Conservation (phyloP, 2,113 vertebrate species). For the Nerophis lumbriciformis region DNA sequence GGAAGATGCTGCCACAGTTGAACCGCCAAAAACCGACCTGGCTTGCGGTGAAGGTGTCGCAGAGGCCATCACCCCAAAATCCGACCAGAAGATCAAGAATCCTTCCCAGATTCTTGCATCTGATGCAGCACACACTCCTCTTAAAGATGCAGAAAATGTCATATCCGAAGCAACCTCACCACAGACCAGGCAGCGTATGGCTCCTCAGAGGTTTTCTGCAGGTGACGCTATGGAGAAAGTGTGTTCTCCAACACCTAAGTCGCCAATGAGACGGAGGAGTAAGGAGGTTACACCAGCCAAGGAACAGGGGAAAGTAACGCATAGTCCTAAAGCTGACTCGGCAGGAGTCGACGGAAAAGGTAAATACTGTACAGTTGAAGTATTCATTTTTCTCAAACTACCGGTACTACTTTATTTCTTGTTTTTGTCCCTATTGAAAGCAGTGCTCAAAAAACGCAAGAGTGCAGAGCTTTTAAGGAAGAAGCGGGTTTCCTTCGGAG, state of each 20-base stretch:
- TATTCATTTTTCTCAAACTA: background rate
- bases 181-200: slow-evolving; percentile 24
- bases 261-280: slow-evolving; percentile 47
- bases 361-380: background rate
- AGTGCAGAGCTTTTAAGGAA: slow-evolving; percentile 65
- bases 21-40: slow-evolving; percentile 17
- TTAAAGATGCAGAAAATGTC: background rate
- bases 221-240: slow-evolving; percentile 48
- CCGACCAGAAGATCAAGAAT: slow-evolving; percentile 41
- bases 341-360: slow-evolving; percentile 39
- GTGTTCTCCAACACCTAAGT: slow-evolving; percentile 25
- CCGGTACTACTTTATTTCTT: slow-evolving; percentile 14
- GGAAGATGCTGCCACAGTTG: slow-evolving; percentile 1
- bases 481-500: slow-evolving; percentile 86
- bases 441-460: slow-evolving; percentile 65
- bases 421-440: slow-evolving; percentile 29
- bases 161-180: slow-evolving; percentile 8
- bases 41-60: background rate
- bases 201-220: slow-evolving; percentile 40
- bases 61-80: slow-evolving; percentile 33
- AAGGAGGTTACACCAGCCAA: slow-evolving; percentile 27
- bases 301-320: background rate
- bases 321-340: slow-evolving; percentile 31
- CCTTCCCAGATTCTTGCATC: slow-evolving; percentile 13
- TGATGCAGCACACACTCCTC: background rate